phyloP scores from a whole-genome alignment of 1,140 invertebrate species.

The Drosophila navojoa region DNA sequence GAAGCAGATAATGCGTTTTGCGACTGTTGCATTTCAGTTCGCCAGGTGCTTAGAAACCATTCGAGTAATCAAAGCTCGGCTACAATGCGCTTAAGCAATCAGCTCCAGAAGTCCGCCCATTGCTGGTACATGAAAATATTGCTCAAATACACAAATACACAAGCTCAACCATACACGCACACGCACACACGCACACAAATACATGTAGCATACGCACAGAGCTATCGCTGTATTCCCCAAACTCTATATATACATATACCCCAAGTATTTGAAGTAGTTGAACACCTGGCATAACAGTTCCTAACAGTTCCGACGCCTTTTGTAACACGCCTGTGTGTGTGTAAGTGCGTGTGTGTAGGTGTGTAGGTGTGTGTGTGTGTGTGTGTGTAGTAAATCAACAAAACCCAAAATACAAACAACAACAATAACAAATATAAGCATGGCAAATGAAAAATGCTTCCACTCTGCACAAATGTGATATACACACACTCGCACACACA shows the following conservation, averaged over 20 bases:
- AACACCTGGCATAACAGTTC: constrained; percentile 66
- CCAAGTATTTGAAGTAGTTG: constrained; percentile 24
- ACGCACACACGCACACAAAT: background rate
- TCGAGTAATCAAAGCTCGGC: constrained; percentile 77
- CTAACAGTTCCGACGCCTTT: constrained; percentile 15
- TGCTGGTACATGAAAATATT: background rate
- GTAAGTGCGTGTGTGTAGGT: background rate
- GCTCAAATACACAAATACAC: no score
- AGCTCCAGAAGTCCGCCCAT: background rate
- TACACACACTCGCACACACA: constrained; percentile 15
- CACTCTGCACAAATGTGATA: constrained; percentile 25
- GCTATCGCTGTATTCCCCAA: constrained; percentile 1
- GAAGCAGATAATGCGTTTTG: constrained; percentile 80
- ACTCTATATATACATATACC: constrained; percentile 2
- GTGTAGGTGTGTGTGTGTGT: background rate
- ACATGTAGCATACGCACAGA: background rate
- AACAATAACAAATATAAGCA: constrained; percentile 54
- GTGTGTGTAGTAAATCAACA: constrained; percentile 43
- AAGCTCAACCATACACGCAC: background rate
- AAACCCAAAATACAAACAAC: constrained; percentile 51
- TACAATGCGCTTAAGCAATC: constrained; percentile 60
- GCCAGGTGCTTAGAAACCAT: constrained; percentile 72
- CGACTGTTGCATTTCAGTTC: constrained; percentile 69
- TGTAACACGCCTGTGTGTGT: constrained; percentile 4
- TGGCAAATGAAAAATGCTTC: constrained; percentile 48